Conservation (phyloP, 2,113 vertebrate genomes). For the Sclerurus mexicanus region DNA sequence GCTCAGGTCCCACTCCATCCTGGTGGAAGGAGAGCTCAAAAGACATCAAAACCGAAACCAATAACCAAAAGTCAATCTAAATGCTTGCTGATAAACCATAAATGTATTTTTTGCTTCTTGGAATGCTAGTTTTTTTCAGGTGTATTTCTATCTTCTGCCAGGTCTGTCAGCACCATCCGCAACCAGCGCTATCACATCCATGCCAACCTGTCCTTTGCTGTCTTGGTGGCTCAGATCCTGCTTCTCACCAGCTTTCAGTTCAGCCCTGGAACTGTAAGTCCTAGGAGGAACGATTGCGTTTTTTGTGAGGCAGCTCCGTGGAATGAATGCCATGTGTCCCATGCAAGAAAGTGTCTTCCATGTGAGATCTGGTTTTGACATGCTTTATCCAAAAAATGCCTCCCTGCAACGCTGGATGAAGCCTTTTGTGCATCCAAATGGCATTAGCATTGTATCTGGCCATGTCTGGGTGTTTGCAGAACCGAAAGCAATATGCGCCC, state of each 20-base stretch:
- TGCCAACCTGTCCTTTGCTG: conserved; percentile 90
- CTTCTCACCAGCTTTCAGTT: conserved; percentile 90
- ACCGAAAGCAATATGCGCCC: background rate
- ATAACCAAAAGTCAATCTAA: background rate
- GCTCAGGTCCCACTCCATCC: background rate
- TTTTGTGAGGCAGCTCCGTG: background rate
- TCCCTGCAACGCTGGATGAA: background rate
- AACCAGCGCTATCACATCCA: conserved; percentile 98
- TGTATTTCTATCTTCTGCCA: conserved; percentile 18
- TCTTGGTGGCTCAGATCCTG: conserved; percentile 91
- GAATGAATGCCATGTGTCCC: background rate
- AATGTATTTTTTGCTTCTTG: background rate
- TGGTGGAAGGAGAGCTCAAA: too few species aligned
- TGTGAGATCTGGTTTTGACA: fast-evolving
- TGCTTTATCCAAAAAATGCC: background rate
- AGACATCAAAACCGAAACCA: fast-evolving
- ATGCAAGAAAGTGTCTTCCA: background rate
- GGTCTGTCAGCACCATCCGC: conserved; percentile 91
- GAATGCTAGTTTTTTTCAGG: background rate
- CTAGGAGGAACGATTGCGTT: background rate
- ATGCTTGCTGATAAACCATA: background rate
- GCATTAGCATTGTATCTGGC: background rate
- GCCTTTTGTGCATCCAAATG: background rate
- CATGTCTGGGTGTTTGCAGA: background rate
- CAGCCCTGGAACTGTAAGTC: conserved; percentile 81